Base-by-base conservation (phyloP, 2,113 vertebrate genomes). In the Dunckerocampus dactyliophorus region DNA sequence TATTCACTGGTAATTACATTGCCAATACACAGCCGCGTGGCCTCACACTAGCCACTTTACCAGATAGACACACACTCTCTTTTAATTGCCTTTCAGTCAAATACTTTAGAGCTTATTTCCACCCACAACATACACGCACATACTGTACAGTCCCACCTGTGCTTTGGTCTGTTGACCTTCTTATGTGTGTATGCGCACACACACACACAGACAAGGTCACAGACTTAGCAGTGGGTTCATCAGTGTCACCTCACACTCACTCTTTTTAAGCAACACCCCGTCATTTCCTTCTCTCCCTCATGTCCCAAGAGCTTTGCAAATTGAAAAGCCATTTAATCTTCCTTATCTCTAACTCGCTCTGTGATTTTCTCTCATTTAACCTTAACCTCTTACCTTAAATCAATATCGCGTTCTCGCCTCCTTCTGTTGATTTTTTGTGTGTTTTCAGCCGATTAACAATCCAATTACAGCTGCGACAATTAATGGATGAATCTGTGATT, bases 1-100 rank as follows among this genome's bases (percentile, higher is more conserved):
- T 82, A 87, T 81, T 84, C 69, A 81, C 52, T 71, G 81, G 62
- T 80, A 82, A 84, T 87, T 82, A 84, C 64, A 73, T 69, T 67
- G 66, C 76, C 83, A 80, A 84, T 84, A 84, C 22, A 43, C 37
- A 63, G 47, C 67, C 64, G 24, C 42, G 73, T 60, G 63, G 69
- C 50, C 59, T 69, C 47, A 56, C 39, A 63, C 39, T 39, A 17
- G 51, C 64, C 21, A 48, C 5, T 76, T 75, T 68, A 72, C 70
- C 2, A 21, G 54, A 62, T 13, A 54, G 45, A 62, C 55, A 67
- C 70, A 70, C 63, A n/a, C 52, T 57, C 69, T 56, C 75, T 75
- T 83, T 85, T 83, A 86, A 77, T 82, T 81, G 84, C 67, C 81
- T 79, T 80, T 82, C 77, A 83, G 76, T 83, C 70, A 72, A 81